A percentile compares a stretch with the other conserved stretches of the same genome.
These are phyloP conservation scores for Prietella phreatophila DNA, from an alignment of 2,113 vertebrate genomes.

Conservation along the genomic window DNA sequence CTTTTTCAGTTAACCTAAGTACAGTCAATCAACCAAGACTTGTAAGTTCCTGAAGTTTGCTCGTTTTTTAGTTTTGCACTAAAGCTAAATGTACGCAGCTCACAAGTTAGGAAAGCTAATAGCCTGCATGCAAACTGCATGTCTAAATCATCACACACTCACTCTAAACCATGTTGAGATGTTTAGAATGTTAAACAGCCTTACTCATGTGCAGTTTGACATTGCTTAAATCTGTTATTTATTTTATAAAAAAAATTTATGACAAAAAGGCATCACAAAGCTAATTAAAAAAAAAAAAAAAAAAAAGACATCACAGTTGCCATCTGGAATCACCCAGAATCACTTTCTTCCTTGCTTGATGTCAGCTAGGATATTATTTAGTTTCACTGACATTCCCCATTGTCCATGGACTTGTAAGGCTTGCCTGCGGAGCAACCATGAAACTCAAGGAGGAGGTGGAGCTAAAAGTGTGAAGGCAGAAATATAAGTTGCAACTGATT, in stretches of 20 bases:
- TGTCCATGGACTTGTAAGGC: neutral
- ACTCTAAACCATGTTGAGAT: neutral
- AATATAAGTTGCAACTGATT: neutral
- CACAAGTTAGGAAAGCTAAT: neutral
- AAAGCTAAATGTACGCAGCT: neutral
- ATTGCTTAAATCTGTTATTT: neutral
- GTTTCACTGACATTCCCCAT: neutral
- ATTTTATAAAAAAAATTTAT: neutral
- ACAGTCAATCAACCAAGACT: neutral
- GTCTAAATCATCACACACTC: neutral
- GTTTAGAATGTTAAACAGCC: neutral
- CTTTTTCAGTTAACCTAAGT: neutral
- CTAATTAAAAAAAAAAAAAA: no score
- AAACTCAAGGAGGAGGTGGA: neutral
- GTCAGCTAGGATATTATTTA: neutral
- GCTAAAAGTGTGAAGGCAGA: neutral
- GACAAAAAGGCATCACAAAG: neutral
- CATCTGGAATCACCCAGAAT: neutral
- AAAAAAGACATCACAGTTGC: neutral
- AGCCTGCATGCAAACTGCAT: neutral
- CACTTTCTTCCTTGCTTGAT: neutral
- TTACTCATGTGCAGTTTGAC: neutral
- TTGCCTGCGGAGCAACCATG: neutral
- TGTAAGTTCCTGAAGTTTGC: neutral
- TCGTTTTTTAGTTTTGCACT: neutral